phyloP scores from a whole-genome alignment of 1,140 invertebrate species.

The Thrips palmi region DNA sequence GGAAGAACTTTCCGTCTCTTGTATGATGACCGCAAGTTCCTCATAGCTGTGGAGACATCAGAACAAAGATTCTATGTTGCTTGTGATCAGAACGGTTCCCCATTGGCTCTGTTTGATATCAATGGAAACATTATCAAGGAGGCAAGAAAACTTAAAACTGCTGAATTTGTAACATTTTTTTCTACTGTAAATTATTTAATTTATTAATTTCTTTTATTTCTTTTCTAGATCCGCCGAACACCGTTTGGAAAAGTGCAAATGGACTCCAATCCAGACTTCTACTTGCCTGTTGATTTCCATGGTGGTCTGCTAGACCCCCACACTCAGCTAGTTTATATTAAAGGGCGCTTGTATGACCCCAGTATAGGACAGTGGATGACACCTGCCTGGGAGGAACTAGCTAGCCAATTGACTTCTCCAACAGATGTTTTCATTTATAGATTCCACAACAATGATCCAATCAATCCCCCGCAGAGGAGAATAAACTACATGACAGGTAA shows the following conservation, averaged over 20 bases:
- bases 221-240: constrained; percentile 63
- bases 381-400: constrained; percentile 73
- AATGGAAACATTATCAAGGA: constrained; percentile 83
- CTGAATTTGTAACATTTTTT: no score
- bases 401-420: constrained; percentile 57
- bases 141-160: no score
- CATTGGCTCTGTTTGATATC: constrained; percentile 74
- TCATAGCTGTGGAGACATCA: constrained; percentile 64
- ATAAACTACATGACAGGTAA: constrained; percentile 59
- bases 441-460: constrained; percentile 80
- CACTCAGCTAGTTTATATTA: constrained; percentile 66
- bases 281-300: constrained; percentile 82
- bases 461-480: constrained; percentile 46
- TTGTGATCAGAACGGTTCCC: constrained; percentile 82
- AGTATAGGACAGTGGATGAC: constrained; percentile 88
- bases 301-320: constrained; percentile 71
- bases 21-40: constrained; percentile 67
- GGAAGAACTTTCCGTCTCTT: constrained; percentile 64
- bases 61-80: constrained; percentile 79
- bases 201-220: no score
- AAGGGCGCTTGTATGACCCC: constrained; percentile 77
- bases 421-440: constrained; percentile 82
- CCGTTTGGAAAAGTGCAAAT: constrained; percentile 78
- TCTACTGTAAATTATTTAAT: no score
- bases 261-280: constrained; percentile 82